Evolutionary conservation across 2,113 vertebrate genomes (phyloP).

Genomic region (Aphyosemion australe): DNA sequence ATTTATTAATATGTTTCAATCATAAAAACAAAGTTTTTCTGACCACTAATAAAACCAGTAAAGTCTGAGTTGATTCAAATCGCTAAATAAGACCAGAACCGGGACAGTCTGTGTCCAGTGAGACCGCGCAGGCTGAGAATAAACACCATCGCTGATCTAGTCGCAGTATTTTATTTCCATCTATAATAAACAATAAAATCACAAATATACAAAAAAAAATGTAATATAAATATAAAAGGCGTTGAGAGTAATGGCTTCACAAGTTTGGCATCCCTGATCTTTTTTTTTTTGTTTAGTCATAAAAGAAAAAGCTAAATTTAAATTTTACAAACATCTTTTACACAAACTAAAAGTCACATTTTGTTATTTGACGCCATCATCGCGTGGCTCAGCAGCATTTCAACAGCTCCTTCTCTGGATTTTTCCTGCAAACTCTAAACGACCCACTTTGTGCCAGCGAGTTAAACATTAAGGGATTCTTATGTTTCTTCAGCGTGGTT

Average conservation of each 20-base stretch:
- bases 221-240: neutral
- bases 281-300: neutral
- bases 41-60: neutral
- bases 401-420: slow-evolving; percentile 73
- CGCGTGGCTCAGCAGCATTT: slow-evolving; percentile 82
- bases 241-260: too few species aligned
- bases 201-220: slow-evolving; percentile 31
- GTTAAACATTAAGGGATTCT: slow-evolving; percentile 59
- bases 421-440: slow-evolving; percentile 71
- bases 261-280: neutral
- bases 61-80: neutral
- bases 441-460: slow-evolving; percentile 71
- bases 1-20: too few species aligned
- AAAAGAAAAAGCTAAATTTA: neutral
- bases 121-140: neutral
- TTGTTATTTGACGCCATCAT: too few species aligned
- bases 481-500: slow-evolving; percentile 89
- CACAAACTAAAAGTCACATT: too few species aligned
- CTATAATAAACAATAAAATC: slow-evolving; percentile 35
- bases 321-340: neutral
- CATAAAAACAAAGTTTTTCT: too few species aligned
- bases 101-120: too few species aligned
- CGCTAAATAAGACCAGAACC: neutral
- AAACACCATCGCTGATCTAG: neutral
- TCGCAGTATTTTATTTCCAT: slow-evolving; percentile 59